phyloP scores from a whole-genome alignment of 2,113 vertebrate species.

The Rhabdornis inornatus region DNA sequence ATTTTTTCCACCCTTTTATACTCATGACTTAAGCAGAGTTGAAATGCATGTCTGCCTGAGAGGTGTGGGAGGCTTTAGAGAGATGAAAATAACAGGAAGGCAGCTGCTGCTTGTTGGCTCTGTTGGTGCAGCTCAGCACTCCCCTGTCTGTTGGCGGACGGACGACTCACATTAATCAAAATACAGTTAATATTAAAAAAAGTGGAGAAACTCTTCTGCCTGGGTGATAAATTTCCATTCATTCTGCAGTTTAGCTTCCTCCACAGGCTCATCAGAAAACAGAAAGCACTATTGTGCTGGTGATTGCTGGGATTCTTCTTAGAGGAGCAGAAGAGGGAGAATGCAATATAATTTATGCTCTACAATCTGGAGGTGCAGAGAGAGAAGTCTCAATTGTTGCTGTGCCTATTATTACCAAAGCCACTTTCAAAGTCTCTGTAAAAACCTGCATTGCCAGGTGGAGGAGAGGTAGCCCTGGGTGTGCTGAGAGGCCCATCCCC shows the following conservation, averaged over 20 bases:
- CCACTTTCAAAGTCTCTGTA: background rate
- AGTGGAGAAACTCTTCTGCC: background rate
- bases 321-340: background rate
- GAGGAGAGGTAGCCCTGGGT: background rate
- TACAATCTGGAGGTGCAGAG: background rate
- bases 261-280: background rate
- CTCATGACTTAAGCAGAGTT: background rate
- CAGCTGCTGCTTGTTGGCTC: background rate
- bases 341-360: background rate
- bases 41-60: background rate
- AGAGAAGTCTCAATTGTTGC: background rate
- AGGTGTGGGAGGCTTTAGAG: constrained; percentile 2
- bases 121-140: background rate
- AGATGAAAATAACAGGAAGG: constrained; percentile 50
- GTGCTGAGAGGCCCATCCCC: rapidly evolving
- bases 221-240: background rate
- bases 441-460: background rate
- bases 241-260: background rate
- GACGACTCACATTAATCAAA: background rate
- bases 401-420: background rate
- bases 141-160: background rate
- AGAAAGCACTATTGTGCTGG: background rate
- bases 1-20: background rate
- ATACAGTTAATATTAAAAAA: background rate
- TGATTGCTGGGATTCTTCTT: constrained; percentile 2